These are phyloP conservation scores for Heterodera carotae DNA, from an alignment of 1,140 invertebrate species.

Conservation along the genomic window DNA sequence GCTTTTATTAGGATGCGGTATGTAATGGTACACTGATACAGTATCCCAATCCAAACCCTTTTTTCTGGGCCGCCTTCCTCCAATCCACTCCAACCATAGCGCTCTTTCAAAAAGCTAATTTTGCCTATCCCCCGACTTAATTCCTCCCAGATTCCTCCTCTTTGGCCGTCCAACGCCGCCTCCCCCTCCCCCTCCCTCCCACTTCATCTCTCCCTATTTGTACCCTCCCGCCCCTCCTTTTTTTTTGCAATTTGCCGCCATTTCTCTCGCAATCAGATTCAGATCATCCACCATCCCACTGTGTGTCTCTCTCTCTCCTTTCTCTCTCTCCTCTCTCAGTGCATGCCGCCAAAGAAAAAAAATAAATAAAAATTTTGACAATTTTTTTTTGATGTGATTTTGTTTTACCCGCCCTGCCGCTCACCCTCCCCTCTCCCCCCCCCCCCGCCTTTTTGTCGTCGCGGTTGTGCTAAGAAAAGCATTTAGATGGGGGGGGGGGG, in stretches of 20 bases:
- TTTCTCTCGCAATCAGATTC: not conserved
- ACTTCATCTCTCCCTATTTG: too few species aligned
- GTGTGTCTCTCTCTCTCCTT: too few species aligned
- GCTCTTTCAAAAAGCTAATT: not conserved
- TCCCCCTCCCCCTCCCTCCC: too few species aligned
- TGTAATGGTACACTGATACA: too few species aligned
- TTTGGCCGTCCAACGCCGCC: conserved; percentile 1
- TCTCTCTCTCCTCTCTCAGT: too few species aligned
- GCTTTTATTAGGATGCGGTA: too few species aligned
- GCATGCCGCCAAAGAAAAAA: not conserved
- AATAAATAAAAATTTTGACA: not conserved
- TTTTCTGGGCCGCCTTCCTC: not conserved
- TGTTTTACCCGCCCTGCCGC: not conserved
- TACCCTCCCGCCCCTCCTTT: too few species aligned
- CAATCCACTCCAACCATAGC: too few species aligned
- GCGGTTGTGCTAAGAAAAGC: not conserved
- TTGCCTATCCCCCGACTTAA: not conserved
- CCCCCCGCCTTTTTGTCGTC: not conserved
- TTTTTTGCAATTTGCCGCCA: not conserved
- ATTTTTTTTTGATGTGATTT: not conserved
- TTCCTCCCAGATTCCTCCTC: not conserved
- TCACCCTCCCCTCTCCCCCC: too few species aligned
- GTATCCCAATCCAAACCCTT: too few species aligned
- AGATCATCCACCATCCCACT: not conserved
- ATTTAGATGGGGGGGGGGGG: too few species aligned